phyloP scores from a whole-genome alignment of 2,888 invertebrate species.

The Pachycephus smyrnensis region DNA sequence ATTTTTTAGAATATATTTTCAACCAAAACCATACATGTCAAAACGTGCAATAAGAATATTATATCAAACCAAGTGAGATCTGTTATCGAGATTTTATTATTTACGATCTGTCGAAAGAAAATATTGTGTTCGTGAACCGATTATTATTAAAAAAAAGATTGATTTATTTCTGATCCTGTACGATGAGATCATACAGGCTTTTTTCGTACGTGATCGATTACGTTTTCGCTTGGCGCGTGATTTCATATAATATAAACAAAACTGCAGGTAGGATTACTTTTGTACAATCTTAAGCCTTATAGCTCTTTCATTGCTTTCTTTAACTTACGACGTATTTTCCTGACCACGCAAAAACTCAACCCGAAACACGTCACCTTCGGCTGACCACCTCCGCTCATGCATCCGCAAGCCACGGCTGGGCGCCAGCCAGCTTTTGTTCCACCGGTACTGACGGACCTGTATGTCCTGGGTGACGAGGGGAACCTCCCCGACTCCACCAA shows the following conservation, averaged over 20 bases:
- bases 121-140: not conserved
- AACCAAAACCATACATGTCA: not conserved
- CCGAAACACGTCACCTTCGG: too few species aligned
- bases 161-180: too few species aligned
- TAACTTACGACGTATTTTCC: too few species aligned
- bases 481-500: too few species aligned
- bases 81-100: not conserved
- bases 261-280: not conserved
- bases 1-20: not conserved
- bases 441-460: too few species aligned
- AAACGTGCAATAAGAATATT: not conserved
- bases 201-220: not conserved
- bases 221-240: not conserved
- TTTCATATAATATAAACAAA: not conserved
- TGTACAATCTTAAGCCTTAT: too few species aligned
- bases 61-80: not conserved
- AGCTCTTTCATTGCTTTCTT: too few species aligned
- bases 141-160: not conserved
- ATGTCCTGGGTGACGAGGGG: too few species aligned
- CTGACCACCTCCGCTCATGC: too few species aligned
- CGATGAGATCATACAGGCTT: not conserved
- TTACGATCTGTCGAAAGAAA: not conserved
- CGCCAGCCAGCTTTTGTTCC: too few species aligned
- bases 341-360: too few species aligned
- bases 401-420: too few species aligned